phyloP scores from a whole-genome alignment of 1,140 invertebrate species.

The Pararge aegeria region DNA sequence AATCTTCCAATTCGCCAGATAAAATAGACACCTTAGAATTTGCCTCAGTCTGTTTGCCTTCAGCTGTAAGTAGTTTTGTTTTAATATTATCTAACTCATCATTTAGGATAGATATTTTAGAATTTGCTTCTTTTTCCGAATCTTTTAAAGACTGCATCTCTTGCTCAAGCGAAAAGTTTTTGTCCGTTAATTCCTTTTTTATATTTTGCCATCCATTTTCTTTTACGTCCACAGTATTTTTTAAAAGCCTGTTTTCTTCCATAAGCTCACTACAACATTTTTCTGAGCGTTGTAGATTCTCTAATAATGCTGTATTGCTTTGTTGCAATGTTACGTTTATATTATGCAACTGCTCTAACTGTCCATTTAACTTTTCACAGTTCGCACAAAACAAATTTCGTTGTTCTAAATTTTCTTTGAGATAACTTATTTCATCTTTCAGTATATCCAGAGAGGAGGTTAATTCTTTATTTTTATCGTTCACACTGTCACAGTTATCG shows the following conservation, averaged over 20 bases:
- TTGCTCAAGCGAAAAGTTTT: slow-evolving; percentile 30
- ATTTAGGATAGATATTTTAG: slow-evolving; percentile 18
- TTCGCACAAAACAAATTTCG: slow-evolving; percentile 21
- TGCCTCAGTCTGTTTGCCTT: slow-evolving; percentile 26
- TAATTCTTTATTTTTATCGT: slow-evolving; percentile 18
- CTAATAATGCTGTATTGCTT: slow-evolving; percentile 48
- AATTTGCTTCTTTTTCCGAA: slow-evolving; percentile 30
- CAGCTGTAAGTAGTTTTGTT: slow-evolving; percentile 16
- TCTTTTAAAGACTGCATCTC: slow-evolving; percentile 30
- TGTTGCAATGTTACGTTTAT: slow-evolving; percentile 38
- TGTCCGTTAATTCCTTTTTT: slow-evolving; percentile 30
- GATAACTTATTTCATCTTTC: slow-evolving; percentile 22
- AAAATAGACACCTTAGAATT: slow-evolving; percentile 29
- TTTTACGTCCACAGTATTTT: slow-evolving; percentile 31
- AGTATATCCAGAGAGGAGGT: slow-evolving; percentile 10
- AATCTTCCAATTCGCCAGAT: slow-evolving; percentile 37
- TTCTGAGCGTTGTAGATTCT: slow-evolving; percentile 50
- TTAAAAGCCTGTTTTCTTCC: slow-evolving; percentile 27
- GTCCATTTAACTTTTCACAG: slow-evolving; percentile 32
- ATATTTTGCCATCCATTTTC: slow-evolving; percentile 28
- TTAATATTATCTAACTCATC: slow-evolving; percentile 19
- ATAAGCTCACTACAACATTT: slow-evolving; percentile 29
- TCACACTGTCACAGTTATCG: slow-evolving; percentile 34
- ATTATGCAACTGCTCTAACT: slow-evolving; percentile 29
- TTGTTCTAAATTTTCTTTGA: slow-evolving; percentile 24